Evolutionary conservation across 2,888 invertebrate species (phyloP).

Genomic region (Trachelus iudaicus): DNA sequence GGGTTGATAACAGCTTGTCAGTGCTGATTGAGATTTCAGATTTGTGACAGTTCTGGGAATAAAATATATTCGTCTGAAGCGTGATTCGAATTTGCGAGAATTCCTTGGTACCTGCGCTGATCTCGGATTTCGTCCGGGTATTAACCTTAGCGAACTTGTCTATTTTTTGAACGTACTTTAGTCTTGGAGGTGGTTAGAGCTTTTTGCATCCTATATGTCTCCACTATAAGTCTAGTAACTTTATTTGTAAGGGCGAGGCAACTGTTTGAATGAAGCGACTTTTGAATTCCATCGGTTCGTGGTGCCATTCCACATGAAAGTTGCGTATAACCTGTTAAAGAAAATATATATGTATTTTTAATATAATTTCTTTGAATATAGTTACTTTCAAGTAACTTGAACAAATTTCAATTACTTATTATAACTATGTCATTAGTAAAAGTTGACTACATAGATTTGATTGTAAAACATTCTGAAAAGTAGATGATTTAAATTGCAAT

Average conservation of each 20-base stretch:
- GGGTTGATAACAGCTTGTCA: no score
- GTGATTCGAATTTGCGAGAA: neutral
- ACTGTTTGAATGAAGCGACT: slow-evolving; percentile 81
- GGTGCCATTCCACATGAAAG: slow-evolving; percentile 76
- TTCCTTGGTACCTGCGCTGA: neutral
- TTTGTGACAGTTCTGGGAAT: neutral
- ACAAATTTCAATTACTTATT: slow-evolving; percentile 3
- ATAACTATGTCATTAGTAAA: no score
- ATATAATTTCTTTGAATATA: neutral
- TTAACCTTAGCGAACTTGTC: no score
- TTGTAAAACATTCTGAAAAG: no score
- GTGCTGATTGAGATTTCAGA: slow-evolving; percentile 2
- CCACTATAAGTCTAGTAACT: slow-evolving; percentile 63
- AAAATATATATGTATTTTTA: slow-evolving; percentile 14
- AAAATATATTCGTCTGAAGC: neutral
- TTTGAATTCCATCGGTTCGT: slow-evolving; percentile 76
- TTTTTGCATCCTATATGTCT: no score
- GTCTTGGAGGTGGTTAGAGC: no score
- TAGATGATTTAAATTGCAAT: no score
- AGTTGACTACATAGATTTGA: no score
- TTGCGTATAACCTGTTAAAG: slow-evolving; percentile 76
- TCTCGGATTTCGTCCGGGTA: no score
- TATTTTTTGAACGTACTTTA: no score
- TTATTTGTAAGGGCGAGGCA: slow-evolving; percentile 77
- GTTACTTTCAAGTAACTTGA: slow-evolving; percentile 2